Evolutionary conservation across 2,888 invertebrate genomes (phyloP), one percentile per base, ranked within the genome.

Genomic region (Holacanthella duospinosa): DNA sequence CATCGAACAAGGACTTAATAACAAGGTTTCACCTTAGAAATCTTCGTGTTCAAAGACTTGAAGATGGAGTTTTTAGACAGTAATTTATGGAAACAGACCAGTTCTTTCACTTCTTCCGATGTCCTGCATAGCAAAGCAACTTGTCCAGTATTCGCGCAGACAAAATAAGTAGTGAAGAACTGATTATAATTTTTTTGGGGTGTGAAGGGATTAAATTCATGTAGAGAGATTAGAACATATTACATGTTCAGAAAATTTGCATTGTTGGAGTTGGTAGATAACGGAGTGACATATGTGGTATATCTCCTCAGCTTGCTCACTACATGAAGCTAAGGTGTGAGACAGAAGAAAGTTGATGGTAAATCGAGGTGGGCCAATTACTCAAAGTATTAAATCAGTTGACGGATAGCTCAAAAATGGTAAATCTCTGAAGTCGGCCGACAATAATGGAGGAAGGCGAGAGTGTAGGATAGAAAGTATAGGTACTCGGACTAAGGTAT

Each of bases 381-480:
- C 63, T 68, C 68, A 68, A 56, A 64, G 65, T 55, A 59, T 65
- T 67, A 67, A 67, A 65, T 62, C n/a, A 62, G 64, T 59, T 60
- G 67, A 64, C 53, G 61, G 53, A 58, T 63, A 24, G 60, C 28
- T 24, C 28, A 36, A 36, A 36, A 36, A 36, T 36, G 6, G 36
- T 36, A 12, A 36, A 36, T 36, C 36, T 36, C 36, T 53, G 4
- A n/a, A n/a, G 54, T 53, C n/a, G 54, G 54, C 54, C 21, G 54
- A 25, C 54, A 53, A 25, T n/a, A n/a, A n/a, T n/a, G n/a, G n/a
- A n/a, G n/a, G n/a, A n/a, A n/a, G n/a, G n/a, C n/a, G n/a, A n/a
- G n/a, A n/a, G n/a, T n/a, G 54, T 6, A 53, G 54, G n/a, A n/a
- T 24, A 4, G n/a, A 6, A 53, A 4, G 6, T 25, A 6, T 53